phyloP scores from a whole-genome alignment of 2,113 vertebrate species.

The Tapirus terrestris region DNA sequence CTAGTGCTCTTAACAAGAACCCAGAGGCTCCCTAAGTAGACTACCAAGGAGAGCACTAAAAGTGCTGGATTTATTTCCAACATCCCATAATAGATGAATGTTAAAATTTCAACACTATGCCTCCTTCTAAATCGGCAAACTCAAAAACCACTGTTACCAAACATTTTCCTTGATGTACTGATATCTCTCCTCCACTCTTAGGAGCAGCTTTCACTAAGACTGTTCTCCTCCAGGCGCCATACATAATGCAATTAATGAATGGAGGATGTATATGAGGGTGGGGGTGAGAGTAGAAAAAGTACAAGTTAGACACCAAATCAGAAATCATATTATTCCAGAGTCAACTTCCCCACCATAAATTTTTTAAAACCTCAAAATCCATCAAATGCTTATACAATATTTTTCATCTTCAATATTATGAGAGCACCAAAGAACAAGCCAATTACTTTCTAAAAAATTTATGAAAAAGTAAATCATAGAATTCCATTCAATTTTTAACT shows the following conservation, averaged over 20 bases:
- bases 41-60: slow-evolving; percentile 53
- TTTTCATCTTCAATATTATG: slow-evolving; percentile 64
- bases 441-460: slow-evolving; percentile 73
- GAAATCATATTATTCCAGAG: slow-evolving; percentile 28
- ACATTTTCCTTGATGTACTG: slow-evolving; percentile 68
- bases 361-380: slow-evolving; percentile 60
- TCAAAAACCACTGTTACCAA: slow-evolving; percentile 73
- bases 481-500: slow-evolving; percentile 73
- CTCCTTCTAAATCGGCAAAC: slow-evolving; percentile 65
- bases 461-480: slow-evolving; percentile 74
- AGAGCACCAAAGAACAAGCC: slow-evolving; percentile 62
- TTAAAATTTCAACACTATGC: slow-evolving; percentile 70
- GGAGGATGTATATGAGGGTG: background rate
- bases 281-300: slow-evolving; percentile 41
- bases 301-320: background rate
- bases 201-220: slow-evolving; percentile 23
- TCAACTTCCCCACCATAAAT: slow-evolving; percentile 2
- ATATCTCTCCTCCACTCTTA: slow-evolving; percentile 40
- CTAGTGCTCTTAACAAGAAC: background rate
- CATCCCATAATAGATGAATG: slow-evolving; percentile 73
- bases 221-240: slow-evolving; percentile 12
- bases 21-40: slow-evolving; percentile 68
- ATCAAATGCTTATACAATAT: slow-evolving; percentile 64
- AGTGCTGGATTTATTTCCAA: slow-evolving; percentile 79
- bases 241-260: slow-evolving; percentile 64